Conservation (phyloP, 2,888 invertebrate genomes). For the Anaspis maculata region DNA sequence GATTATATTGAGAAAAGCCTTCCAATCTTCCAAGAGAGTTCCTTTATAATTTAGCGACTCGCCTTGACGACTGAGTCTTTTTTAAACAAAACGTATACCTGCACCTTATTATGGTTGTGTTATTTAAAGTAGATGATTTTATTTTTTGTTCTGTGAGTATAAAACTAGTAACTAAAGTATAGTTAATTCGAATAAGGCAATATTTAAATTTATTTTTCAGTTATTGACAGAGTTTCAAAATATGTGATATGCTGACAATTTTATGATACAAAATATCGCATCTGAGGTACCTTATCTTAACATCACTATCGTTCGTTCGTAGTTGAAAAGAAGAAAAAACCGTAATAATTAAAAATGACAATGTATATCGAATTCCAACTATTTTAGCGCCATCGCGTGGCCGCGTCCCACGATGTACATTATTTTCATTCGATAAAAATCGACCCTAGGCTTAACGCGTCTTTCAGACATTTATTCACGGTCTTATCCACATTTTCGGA, state of each 20-base stretch:
- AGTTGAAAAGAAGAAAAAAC: slow-evolving; percentile 11
- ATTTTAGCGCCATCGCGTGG: no score
- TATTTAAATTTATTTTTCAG: slow-evolving; percentile 25
- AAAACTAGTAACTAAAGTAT: slow-evolving; percentile 3
- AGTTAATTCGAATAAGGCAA: slow-evolving; percentile 31
- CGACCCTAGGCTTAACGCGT: no score
- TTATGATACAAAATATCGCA: slow-evolving; percentile 29
- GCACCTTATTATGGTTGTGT: slow-evolving; percentile 33
- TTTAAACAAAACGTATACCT: slow-evolving; percentile 21
- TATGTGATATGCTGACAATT: slow-evolving; percentile 39
- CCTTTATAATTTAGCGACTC: slow-evolving; percentile 25
- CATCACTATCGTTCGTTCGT: slow-evolving; percentile 24
- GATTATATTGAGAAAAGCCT: no score
- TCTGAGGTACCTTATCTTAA: slow-evolving; percentile 30
- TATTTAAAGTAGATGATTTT: slow-evolving; percentile 25
- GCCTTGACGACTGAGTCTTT: slow-evolving; percentile 22
- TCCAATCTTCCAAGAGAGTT: slow-evolving; percentile 27
- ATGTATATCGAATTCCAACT: slow-evolving; percentile 14
- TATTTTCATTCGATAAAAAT: no score
- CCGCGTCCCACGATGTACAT: no score
- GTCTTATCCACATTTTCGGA: slow-evolving; percentile 19
- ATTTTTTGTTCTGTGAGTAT: slow-evolving; percentile 15
- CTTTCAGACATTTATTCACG: slow-evolving; percentile 26
- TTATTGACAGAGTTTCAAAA: slow-evolving; percentile 24
- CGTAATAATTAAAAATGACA: slow-evolving; percentile 10